Evolutionary conservation across 2,888 invertebrate species (phyloP), one percentile per base, ranked within the genome.

Genomic region (Sicus ferrugineus): DNA sequence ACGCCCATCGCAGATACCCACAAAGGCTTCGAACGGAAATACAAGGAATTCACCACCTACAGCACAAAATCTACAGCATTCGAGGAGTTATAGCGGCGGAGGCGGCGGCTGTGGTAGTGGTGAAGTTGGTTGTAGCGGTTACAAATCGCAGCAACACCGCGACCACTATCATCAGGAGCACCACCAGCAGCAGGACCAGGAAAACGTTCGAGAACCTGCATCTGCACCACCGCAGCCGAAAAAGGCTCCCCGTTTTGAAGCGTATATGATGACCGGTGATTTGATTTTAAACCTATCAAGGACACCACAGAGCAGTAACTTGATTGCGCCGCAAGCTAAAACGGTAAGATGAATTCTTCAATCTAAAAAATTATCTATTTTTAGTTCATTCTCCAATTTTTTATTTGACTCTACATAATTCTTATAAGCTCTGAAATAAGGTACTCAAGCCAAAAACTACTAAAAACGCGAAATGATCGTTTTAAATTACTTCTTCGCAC

Each of bases 191-290:
- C 74, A 71, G 9, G 67, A 72, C n/a, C 69, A 69, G 61, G 19
- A 69, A 63, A 71, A 76, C 61, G 77, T 76, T 16, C 72, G 75
- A 70, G 83, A 83, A 64, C 83, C 83, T 3, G 79, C 79, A 63
- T 81, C 83, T 68, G 83, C 84, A 68, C 84, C 81, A 64, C 85
- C 82, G 42, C 81, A 82, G 70, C 83, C 83, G 50, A 78, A 80
- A 30, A 85, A 85, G 74, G 83, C 85, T 68, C 82, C 82, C 62
- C 83, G 94, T 85, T 95, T 94, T 87, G 96, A 96, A 87, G 94
- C 96, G 69, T 97, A 95, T 88, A 94, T 97, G 92, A 97, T 97
- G 97, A 97, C 97, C 34, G 97, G 97, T 58, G 97, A 97, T 86
- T 90, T 96, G 81, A 97, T 97, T 84, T 89, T 97, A 77, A 96